Percentiles rank a stretch among this genome's conserved stretches.
Conservation (phyloP, 2,888 invertebrate genomes). For the Erebia ligea region DNA sequence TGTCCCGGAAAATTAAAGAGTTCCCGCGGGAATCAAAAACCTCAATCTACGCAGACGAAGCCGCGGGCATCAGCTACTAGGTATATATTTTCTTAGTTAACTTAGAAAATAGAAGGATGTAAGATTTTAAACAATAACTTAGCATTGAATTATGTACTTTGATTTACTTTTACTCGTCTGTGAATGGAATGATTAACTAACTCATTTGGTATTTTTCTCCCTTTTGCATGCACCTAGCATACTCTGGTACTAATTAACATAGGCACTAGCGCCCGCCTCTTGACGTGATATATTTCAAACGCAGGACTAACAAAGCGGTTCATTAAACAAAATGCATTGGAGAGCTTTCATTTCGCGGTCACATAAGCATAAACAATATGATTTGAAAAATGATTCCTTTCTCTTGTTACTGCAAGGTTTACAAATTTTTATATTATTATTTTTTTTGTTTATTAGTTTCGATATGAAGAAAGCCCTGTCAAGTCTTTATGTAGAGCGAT, state of each 20-base stretch:
- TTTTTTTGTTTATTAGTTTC: neutral
- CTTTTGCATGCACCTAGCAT: conserved; percentile 10
- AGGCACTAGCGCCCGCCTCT: conserved; percentile 54
- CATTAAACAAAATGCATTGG: conserved; percentile 50
- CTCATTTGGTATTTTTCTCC: conserved; percentile 26
- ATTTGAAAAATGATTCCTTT: conserved; percentile 3
- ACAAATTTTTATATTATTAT: neutral
- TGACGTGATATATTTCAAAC: conserved; percentile 60
- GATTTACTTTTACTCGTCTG: conserved; percentile 12
- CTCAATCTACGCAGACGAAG: no score
- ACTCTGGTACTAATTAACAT: conserved; percentile 64
- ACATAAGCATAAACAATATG: conserved; percentile 26
- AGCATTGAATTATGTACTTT: neutral
- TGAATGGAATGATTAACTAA: conserved; percentile 16
- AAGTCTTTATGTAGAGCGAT: conserved; percentile 9
- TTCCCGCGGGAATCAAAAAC: no score
- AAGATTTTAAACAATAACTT: neutral
- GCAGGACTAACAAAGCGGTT: conserved; percentile 52
- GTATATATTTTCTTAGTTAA: neutral
- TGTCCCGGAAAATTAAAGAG: no score
- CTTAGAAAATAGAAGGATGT: neutral
- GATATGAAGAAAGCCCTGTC: neutral
- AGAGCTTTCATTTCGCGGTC: conserved; percentile 48
- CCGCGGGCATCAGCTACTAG: no score
- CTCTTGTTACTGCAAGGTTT: neutral